phyloP scores from a whole-genome alignment of 2,888 invertebrate genomes.

The Eutolmus rufibarbis region DNA sequence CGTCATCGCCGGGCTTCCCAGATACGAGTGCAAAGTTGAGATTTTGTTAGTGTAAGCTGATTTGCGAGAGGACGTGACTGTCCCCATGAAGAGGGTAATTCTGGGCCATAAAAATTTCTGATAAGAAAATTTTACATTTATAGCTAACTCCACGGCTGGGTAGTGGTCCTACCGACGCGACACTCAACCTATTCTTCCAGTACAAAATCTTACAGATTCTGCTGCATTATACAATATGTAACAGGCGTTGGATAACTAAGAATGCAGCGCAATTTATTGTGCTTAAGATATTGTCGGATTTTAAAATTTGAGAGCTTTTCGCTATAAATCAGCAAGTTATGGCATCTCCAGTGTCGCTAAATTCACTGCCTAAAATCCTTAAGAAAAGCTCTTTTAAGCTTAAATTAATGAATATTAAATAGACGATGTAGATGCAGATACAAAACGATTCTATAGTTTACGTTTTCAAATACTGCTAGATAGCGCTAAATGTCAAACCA shows the following conservation, averaged over 20 bases:
- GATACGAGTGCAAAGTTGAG: conserved; percentile 28
- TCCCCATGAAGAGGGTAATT: conserved; percentile 35
- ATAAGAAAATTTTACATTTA: conserved; percentile 35
- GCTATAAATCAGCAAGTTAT: background rate
- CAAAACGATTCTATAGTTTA: background rate
- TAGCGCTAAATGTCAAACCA: too few relatives aligned
- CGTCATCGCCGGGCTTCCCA: background rate
- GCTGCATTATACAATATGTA: conserved; percentile 8
- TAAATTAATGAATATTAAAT: background rate
- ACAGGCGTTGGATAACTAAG: background rate
- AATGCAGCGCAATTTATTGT: conserved; percentile 17
- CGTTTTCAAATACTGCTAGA: background rate
- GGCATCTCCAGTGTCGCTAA: background rate
- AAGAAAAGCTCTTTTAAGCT: background rate
- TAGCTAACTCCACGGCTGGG: background rate
- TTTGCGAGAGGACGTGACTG: conserved; percentile 35
- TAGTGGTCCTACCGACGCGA: background rate
- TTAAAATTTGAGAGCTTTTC: background rate
- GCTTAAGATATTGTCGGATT: background rate
- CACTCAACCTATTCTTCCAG: background rate
- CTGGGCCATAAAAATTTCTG: conserved; percentile 28
- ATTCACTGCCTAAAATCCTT: background rate
- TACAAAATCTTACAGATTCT: background rate
- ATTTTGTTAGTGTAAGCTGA: conserved; percentile 37
- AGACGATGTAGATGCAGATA: background rate